phyloP scores from a whole-genome alignment of 1,140 invertebrate genomes.

The Bombus cullumanus region DNA sequence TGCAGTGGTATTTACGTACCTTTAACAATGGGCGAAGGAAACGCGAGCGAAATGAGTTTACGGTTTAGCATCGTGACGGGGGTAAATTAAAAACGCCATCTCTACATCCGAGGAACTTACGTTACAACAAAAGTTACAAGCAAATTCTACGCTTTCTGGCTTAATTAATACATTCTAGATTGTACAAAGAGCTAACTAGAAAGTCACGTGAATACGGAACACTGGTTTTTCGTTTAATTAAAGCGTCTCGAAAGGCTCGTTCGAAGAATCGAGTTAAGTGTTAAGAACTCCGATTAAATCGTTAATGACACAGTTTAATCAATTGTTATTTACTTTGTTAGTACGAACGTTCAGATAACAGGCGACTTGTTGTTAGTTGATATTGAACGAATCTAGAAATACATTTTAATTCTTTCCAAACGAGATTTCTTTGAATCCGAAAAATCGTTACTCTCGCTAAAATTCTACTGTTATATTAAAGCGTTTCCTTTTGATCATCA shows the following conservation, averaged over 20 bases:
- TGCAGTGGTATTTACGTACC: neutral
- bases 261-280: neutral
- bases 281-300: neutral
- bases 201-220: neutral
- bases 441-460: too few species aligned
- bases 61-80: neutral
- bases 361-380: too few species aligned
- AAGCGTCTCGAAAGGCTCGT: neutral
- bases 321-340: too few species aligned
- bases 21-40: neutral
- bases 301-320: too few species aligned
- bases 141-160: neutral
- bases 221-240: neutral
- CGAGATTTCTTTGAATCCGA: too few species aligned
- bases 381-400: too few species aligned
- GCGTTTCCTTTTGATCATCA: too few species aligned
- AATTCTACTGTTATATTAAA: too few species aligned
- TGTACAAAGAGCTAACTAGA: neutral
- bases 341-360: too few species aligned
- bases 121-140: neutral
- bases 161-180: neutral
- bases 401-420: too few species aligned
- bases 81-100: constrained; percentile 18
- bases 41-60: neutral
- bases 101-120: too few species aligned